A percentile compares a stretch with the other conserved stretches of the same genome.
phyloP scores from a whole-genome alignment of 2,113 vertebrate species.

The Pterocles orientalis region DNA sequence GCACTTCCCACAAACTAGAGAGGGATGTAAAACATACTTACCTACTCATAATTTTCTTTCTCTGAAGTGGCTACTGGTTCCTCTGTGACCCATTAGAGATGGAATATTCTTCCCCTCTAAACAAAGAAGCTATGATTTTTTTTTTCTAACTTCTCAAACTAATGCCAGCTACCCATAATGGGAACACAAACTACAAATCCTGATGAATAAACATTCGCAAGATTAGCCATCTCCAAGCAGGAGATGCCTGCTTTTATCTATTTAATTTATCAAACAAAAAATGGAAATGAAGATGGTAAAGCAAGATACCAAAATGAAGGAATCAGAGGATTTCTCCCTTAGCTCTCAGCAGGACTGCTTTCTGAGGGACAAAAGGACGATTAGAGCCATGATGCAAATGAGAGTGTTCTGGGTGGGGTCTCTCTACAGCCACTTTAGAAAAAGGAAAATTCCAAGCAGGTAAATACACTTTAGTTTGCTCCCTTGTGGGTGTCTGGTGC shows the following conservation, averaged over 20 bases:
- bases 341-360: constrained; percentile 25
- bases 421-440: not conserved
- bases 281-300: constrained; percentile 60
- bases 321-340: not conserved
- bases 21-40: constrained; percentile 37
- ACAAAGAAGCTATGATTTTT: not conserved
- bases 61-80: constrained; percentile 41
- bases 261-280: constrained; percentile 64
- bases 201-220: constrained; percentile 61
- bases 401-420: constrained; percentile 13
- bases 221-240: constrained; percentile 54
- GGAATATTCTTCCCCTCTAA: constrained; percentile 20
- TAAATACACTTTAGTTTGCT: constrained; percentile 32
- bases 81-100: constrained; percentile 42
- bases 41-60: constrained; percentile 39
- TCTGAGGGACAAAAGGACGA: constrained; percentile 45
- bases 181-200: constrained; percentile 28
- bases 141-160: constrained; percentile 15
- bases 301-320: constrained; percentile 49
- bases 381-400: constrained; percentile 41
- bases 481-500: constrained; percentile 15
- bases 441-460: constrained; percentile 35
- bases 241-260: constrained; percentile 40
- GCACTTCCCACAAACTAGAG: constrained; percentile 10
- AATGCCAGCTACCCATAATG: constrained; percentile 4